Base-by-base conservation (phyloP, 2,888 invertebrate genomes). In the Adelphocoris suturalis region DNA sequence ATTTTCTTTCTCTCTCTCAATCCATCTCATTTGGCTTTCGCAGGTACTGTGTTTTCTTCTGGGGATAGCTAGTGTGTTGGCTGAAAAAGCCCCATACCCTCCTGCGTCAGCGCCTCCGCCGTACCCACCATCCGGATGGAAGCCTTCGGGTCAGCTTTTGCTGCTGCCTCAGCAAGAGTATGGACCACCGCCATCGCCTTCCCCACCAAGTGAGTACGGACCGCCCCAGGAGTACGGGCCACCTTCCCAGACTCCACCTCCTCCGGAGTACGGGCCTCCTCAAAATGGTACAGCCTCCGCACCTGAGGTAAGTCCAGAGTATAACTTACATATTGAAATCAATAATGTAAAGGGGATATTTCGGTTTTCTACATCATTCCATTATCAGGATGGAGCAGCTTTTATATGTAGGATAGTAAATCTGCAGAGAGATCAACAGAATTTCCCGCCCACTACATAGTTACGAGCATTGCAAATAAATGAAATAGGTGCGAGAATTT, bases 41-140 rank as follows among this genome's bases (percentile, higher is more conserved):
- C 12, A 86, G 86, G 47, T 86, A 19, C 19, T 23, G 9, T 37
- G 37, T 48, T 75, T 75, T 75, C 11, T 86, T 19, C 55, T 86
- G 68, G 75, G 28, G 68, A 12, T 86, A 19, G 86, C 23, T 16
- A 46, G 37, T n/a, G 80, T 78, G 3, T 76, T 78, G 78, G 88
- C 78, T 7, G 88, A 88, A 0, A 88, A 88, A 27, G 52, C 88
- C 0, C 88, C 88, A 16, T 89, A 89, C 48, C 89, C 89, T 13
- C 81, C 89, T 3, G 76, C 88, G 47, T 76, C 78, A 52, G 75
- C n/a, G 23, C 75, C 75, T 9, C 47, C 52, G 27, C 23, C 75
- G 7, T 89, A 89, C 61, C 89, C 89, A 23, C 89, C 89, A 0
- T 89, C 89, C 0, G 89, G 89, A 75, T 89, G 89, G 89, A 89